These are phyloP conservation scores for Salticus scenicus DNA, from an alignment of 2,888 invertebrate genomes.

Conservation along the genomic window DNA sequence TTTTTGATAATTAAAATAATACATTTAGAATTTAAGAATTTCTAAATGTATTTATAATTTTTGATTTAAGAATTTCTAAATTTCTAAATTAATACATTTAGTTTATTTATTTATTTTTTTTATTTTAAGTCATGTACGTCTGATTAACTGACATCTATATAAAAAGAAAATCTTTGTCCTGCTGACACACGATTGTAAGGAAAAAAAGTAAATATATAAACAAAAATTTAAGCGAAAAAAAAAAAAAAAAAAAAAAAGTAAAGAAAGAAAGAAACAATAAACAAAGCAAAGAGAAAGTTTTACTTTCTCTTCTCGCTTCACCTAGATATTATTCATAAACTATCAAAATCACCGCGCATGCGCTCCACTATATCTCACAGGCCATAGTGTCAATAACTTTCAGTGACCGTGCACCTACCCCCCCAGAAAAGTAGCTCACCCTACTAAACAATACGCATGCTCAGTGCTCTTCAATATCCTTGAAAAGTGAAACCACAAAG, in stretches of 20 bases:
- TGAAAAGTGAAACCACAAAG: slow-evolving; percentile 6
- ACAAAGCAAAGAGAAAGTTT: neutral
- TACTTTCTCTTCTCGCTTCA: neutral
- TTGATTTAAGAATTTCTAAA: too few species aligned
- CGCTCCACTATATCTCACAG: neutral
- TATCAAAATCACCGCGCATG: neutral
- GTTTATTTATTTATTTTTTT: too few species aligned
- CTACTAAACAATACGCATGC: neutral
- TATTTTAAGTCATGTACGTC: too few species aligned
- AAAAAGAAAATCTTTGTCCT: too few species aligned
- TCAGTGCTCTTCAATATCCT: neutral
- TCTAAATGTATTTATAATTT: too few species aligned
- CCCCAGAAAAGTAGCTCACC: neutral
- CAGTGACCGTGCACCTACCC: neutral
- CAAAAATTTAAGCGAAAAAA: neutral
- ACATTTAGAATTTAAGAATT: too few species aligned
- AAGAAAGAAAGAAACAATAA: neutral
- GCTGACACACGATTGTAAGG: too few species aligned
- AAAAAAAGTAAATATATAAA: neutral
- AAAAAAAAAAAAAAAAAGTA: neutral
- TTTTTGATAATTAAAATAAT: too few species aligned
- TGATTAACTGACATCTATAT: too few species aligned
- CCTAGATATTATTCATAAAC: neutral
- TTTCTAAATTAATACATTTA: too few species aligned
- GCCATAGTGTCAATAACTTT: neutral